Conservation (phyloP, 2,113 vertebrate genomes). For the Malurus alboscapulatus region DNA sequence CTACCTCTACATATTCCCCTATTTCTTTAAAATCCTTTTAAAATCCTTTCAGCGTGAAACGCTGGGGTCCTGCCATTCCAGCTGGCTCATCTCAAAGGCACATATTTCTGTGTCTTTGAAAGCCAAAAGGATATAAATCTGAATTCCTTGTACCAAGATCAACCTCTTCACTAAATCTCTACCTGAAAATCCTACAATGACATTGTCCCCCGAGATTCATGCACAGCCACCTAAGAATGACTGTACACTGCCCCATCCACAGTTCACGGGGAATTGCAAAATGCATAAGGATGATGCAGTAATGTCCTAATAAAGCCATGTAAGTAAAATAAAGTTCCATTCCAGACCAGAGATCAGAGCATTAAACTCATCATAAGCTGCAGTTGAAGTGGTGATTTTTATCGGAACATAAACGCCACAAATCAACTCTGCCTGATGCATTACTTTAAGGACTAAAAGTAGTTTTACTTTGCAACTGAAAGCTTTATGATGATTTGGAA, state of each 20-base stretch:
- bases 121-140: not conserved
- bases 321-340: constrained; percentile 14
- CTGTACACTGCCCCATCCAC: not conserved
- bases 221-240: not conserved
- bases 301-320: not conserved
- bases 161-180: not conserved
- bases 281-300: not conserved
- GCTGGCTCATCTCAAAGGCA: not conserved
- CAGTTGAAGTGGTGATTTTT: not conserved
- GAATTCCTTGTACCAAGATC: not conserved
- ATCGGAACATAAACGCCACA: not conserved
- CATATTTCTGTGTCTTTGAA: not conserved
- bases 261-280: not conserved
- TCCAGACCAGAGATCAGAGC: not conserved
- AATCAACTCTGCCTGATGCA: not conserved
- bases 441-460: not conserved
- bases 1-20: not conserved
- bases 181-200: not conserved
- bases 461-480: not conserved
- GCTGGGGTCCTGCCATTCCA: not conserved
- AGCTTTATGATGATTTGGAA: not conserved
- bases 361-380: not conserved
- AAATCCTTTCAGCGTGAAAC: not conserved
- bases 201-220: not conserved
- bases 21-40: not conserved